Evolutionary conservation across 2,888 invertebrate species (phyloP), one percentile per base, ranked within the genome.

Genomic region (Bimastos eiseni): DNA sequence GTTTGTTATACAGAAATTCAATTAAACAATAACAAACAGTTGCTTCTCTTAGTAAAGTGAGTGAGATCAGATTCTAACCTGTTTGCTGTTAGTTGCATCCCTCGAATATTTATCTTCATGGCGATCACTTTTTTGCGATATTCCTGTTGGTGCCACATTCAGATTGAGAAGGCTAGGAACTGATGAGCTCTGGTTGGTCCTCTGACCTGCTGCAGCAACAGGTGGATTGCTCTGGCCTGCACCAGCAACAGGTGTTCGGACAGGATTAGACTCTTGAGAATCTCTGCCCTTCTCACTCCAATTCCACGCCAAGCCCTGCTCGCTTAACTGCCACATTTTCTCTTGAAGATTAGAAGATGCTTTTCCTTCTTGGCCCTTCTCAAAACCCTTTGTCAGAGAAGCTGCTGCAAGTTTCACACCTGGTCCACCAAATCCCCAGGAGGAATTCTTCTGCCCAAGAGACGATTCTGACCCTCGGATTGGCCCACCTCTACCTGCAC

Each of bases 81-180:
- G 70, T n/a, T n/a, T 70, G 70, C n/a, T n/a, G 70, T 70, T 70
- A 70, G 70, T n/a, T 70, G 70, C 70, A n/a, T 70, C 70, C n/a
- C n/a, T 70, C 8, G 70, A 70, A 70, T 70, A n/a, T 70, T n/a
- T 70, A 70, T 70, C 70, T 70, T 70, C 70, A 70, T 1, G 30
- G 70, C 70, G 30, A n/a, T 30, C 70, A n/a, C 30, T 70, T 5
- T n/a, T 70, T 8, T n/a, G 30, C n/a, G n/a, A n/a, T 70, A 11
- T 70, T n/a, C 30, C 70, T 70, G 70, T 11, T n/a, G 70, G 70
- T 13, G 70, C n/a, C 70, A 70, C 70, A 70, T 70, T 70, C n/a
- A 70, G 70, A 70, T 70, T 70, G 70, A 70, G 70, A 70, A 70
- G 70, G 70, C 70, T 70, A 70, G 70, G 70, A 70, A 70, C n/a